Base-by-base conservation (phyloP, 2,113 vertebrate species). In the Melanocharis versteri region DNA sequence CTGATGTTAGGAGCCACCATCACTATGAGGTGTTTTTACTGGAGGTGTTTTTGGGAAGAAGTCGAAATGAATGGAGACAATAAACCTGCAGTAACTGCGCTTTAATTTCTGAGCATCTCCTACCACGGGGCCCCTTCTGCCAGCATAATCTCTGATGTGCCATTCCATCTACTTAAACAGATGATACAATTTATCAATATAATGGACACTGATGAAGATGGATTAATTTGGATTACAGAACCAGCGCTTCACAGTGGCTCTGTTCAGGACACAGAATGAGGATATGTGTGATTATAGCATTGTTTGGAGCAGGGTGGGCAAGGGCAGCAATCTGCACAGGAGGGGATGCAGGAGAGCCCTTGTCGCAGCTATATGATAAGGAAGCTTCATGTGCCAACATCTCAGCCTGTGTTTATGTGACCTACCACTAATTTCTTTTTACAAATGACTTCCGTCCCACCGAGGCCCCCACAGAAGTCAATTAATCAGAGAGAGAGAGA, bases 171-270 rank as follows among this genome's bases (percentile, higher is more conserved):
- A 97, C 89, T 96, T 94, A 95, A 97, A 97, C 82, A 97, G 97
- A 94, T 95, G 95, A 96, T 94, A 95, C 91, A 97, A 97, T 97
- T 97, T 97, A 97, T 97, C 96, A 97, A 94, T 96, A 96, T 97
- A 98, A 97, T 97, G 97, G 97, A 96, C 96, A 88, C 94, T 97
- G 97, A 97, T 97, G 96, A 96, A 97, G 96, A 97, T 94, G 96
- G 97, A 98, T 97, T 97, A 96, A 96, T 97, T 95, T 95, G 97
- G 96, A 97, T 97, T 97, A 97, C 91, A 93, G 96, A 95, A 97
- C 96, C 96, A 82, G 89, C 6, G n/a, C 83, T 94, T 80, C 16
- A 2, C 90, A 50, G 79, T 20, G 82, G 91, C 94, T 94, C 93
- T 97, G 40, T 51, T 18, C 16, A 91, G 94, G 93, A 39, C 83